These are phyloP conservation scores for Hoplodrina blanda DNA, from an alignment of 2,888 invertebrate species.

Conservation along the genomic window DNA sequence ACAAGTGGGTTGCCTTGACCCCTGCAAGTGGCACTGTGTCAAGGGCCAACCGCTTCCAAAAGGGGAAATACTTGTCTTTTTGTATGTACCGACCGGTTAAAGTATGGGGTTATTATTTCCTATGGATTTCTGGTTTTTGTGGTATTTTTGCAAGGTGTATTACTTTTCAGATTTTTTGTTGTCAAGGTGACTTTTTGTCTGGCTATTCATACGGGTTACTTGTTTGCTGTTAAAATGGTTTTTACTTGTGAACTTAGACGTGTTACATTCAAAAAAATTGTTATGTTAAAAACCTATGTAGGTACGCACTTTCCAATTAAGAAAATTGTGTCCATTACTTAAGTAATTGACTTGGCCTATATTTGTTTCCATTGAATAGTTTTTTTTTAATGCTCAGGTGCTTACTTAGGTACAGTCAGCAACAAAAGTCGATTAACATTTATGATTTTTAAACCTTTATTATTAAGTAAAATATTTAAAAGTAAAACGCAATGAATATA, in stretches of 20 bases:
- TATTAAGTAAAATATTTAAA: too few species aligned
- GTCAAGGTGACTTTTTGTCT: neutral
- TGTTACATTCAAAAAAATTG: neutral
- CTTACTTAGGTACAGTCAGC: neutral
- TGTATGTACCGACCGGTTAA: constrained; percentile 45
- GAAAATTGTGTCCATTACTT: neutral
- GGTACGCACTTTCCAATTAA: too few species aligned
- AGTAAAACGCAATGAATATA: too few species aligned
- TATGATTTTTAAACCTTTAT: too few species aligned
- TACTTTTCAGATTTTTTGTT: constrained; percentile 16
- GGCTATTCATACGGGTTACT: neutral
- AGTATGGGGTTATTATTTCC: constrained; percentile 40
- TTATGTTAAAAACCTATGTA: neutral
- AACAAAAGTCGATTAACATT: too few species aligned
- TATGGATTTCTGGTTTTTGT: constrained; percentile 39
- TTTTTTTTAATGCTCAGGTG: neutral
- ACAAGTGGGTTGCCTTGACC: constrained; percentile 68
- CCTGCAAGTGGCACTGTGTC: constrained; percentile 66
- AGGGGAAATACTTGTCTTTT: constrained; percentile 61
- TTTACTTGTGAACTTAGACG: neutral
- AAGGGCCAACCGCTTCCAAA: constrained; percentile 69
- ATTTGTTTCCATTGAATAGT: neutral
- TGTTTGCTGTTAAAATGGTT: neutral
- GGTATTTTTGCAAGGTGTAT: constrained; percentile 15
- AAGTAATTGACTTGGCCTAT: neutral